A percentile compares a stretch with the other conserved stretches of the same genome.
These are phyloP conservation scores for Dusona sp. DNA, from an alignment of 2,888 invertebrate genomes.

Conservation along the genomic window DNA sequence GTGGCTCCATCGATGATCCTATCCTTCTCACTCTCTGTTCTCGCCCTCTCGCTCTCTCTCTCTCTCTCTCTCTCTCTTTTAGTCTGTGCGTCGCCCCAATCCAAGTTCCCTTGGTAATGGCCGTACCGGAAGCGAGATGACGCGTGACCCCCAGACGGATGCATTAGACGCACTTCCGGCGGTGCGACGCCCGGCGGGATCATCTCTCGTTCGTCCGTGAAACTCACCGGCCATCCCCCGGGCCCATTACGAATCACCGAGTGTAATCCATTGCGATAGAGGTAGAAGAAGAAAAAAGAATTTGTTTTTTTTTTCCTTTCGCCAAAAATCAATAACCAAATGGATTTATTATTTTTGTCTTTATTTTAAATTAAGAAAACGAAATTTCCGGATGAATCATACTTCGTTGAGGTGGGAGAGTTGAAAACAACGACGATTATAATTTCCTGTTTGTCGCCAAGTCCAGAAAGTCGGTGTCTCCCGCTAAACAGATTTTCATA, in stretches of 20 bases:
- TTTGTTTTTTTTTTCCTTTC: background rate
- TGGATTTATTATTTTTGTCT: background rate
- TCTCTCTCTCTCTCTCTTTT: constrained; percentile 10
- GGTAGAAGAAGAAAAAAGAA: background rate
- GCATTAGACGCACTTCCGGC: constrained; percentile 88
- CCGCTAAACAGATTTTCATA: constrained; percentile 61
- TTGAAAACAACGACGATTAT: constrained; percentile 61
- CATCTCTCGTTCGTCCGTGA: constrained; percentile 71
- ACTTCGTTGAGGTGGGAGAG: background rate
- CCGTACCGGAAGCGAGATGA: constrained; percentile 83
- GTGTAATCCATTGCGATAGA: constrained; percentile 65
- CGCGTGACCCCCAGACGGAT: constrained; percentile 86
- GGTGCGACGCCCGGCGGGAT: constrained; percentile 80
- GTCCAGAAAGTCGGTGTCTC: constrained; percentile 56
- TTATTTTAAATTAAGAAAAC: constrained; percentile 6
- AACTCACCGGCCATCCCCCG: constrained; percentile 69
- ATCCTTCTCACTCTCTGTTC: background rate
- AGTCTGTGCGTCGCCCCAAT: constrained; percentile 13
- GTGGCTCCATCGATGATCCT: constrained; percentile 13
- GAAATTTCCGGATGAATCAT: background rate
- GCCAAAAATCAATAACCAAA: background rate
- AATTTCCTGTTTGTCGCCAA: constrained; percentile 67
- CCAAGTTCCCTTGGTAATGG: constrained; percentile 80
- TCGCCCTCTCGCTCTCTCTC: background rate
- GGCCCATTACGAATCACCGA: constrained; percentile 74